phyloP scores from a whole-genome alignment of 2,113 vertebrate species.

The Nannobrachium achirus region DNA sequence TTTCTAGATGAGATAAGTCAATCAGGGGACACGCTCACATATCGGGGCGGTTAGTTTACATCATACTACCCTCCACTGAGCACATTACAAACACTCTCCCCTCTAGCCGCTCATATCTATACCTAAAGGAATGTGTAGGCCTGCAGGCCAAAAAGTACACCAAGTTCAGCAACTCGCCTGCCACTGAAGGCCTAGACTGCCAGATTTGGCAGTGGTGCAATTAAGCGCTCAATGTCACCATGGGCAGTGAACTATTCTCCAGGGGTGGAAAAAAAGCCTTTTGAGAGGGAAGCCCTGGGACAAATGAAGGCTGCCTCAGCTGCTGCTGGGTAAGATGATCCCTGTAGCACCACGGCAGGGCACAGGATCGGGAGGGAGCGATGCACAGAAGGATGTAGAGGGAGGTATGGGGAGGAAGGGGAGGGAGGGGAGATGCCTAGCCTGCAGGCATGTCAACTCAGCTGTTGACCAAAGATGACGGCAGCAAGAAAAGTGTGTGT shows the following conservation, averaged over 20 bases:
- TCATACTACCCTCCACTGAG: constrained; percentile 29
- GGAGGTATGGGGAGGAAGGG: constrained; percentile 11
- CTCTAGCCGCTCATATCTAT: constrained; percentile 46
- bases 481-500: constrained; percentile 48
- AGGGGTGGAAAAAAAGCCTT: constrained; percentile 69
- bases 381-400: constrained; percentile 36
- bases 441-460: constrained; percentile 69
- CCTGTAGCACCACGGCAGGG: constrained; percentile 59
- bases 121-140: constrained; percentile 60
- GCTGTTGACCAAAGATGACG: constrained; percentile 64
- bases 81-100: constrained; percentile 45
- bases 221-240: constrained; percentile 71
- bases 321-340: constrained; percentile 74
- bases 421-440: constrained; percentile 13
- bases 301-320: constrained; percentile 73
- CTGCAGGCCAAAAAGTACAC: constrained; percentile 52
- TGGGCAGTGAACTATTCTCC: constrained; percentile 64
- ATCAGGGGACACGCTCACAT: constrained; percentile 22
- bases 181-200: constrained; percentile 61
- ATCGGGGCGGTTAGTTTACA: constrained; percentile 30
- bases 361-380: constrained; percentile 48
- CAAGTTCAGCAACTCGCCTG: constrained; percentile 62
- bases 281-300: constrained; percentile 70
- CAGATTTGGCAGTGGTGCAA: constrained; percentile 65
- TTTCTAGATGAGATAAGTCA: constrained; percentile 23